Percentiles rank a stretch among this genome's conserved stretches.
Evolutionary conservation across 2,888 invertebrate genomes (phyloP).

Genomic region (Synanthedon formicaeformis): DNA sequence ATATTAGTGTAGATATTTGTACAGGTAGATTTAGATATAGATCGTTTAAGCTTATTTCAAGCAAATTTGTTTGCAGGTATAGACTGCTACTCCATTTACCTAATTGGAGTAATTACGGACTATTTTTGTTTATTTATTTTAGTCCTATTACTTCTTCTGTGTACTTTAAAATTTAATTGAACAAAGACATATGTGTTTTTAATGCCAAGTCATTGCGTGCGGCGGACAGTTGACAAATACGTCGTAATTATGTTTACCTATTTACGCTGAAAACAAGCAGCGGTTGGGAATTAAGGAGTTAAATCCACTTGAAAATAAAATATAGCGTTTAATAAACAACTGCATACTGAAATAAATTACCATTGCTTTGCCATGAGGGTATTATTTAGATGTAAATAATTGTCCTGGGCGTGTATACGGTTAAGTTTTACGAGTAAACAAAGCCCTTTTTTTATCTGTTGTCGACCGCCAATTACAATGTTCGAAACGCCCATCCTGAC

Average conservation of each 20-base stretch:
- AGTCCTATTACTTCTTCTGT: too few relatives aligned
- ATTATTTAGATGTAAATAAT: slow-evolving; percentile 11
- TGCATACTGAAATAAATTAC: slow-evolving; percentile 6
- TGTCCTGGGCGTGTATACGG: slow-evolving; percentile 15
- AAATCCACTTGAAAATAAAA: slow-evolving; percentile 1
- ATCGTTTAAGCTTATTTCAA: too few relatives aligned
- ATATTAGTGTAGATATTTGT: too few relatives aligned
- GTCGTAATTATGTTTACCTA: not conserved
- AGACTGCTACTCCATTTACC: too few relatives aligned
- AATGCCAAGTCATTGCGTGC: not conserved
- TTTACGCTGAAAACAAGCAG: not conserved
- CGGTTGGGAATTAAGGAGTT: not conserved
- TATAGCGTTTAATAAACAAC: slow-evolving; percentile 4
- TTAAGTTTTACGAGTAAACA: slow-evolving; percentile 19
- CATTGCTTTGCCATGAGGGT: slow-evolving; percentile 6
- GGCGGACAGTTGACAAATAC: not conserved
- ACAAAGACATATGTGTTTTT: not conserved
- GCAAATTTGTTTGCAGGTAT: too few relatives aligned
- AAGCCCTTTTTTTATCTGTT: slow-evolving; percentile 34
- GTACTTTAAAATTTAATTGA: not conserved
- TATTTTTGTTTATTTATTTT: too few relatives aligned
- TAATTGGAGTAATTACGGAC: too few relatives aligned
- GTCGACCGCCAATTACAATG: slow-evolving; percentile 48
- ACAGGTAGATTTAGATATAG: too few relatives aligned
- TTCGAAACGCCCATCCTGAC: slow-evolving; percentile 52